Percentiles rank a stretch among this genome's conserved stretches.
Evolutionary conservation across 2,888 invertebrate species (phyloP).

Genomic region (Clunio marinus): DNA sequence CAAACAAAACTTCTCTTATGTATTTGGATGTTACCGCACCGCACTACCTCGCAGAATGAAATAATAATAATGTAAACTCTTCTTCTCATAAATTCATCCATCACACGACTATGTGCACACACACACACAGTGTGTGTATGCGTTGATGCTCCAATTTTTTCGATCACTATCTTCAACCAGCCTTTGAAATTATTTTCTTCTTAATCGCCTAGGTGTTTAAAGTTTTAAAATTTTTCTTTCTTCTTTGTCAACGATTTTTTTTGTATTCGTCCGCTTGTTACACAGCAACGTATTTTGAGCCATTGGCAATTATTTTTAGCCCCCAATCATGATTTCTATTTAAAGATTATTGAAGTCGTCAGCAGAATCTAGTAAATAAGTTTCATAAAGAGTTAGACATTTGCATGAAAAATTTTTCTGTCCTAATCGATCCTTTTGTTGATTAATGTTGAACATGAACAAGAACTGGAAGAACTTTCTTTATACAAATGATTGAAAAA

Average conservation of each 20-base stretch:
- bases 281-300: neutral
- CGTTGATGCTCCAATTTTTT: constrained; percentile 3
- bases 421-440: too few species aligned
- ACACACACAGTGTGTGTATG: neutral
- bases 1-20: neutral
- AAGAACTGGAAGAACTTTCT: too few species aligned
- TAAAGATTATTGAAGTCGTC: neutral
- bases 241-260: neutral
- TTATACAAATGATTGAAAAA: too few species aligned
- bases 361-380: too few species aligned
- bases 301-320: neutral
- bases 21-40: neutral
- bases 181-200: neutral
- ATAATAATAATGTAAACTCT: neutral
- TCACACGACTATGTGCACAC: too few species aligned
- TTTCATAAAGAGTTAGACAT: too few species aligned
- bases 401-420: too few species aligned
- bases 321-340: neutral
- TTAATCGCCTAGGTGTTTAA: neutral
- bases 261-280: too few species aligned
- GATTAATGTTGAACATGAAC: too few species aligned
- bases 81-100: too few species aligned
- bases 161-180: neutral
- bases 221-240: neutral
- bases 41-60: too few species aligned